These are phyloP conservation scores for Melanophora roralis DNA, from an alignment of 2,888 invertebrate species.

Conservation along the genomic window DNA sequence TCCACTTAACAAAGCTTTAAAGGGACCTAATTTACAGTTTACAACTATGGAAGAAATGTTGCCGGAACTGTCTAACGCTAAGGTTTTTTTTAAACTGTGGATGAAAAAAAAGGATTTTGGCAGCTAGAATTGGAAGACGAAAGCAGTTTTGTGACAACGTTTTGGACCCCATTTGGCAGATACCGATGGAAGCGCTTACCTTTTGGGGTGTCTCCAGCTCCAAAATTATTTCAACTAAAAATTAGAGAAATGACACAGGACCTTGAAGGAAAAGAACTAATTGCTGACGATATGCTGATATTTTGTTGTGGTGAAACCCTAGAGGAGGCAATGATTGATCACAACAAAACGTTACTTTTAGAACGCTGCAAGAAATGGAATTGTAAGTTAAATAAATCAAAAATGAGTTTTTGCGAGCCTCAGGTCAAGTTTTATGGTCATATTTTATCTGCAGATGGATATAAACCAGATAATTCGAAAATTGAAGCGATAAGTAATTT, in stretches of 20 bases:
- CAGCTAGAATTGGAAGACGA: conserved; percentile 1
- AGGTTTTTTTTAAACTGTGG: conserved; percentile 8
- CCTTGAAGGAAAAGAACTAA: not conserved
- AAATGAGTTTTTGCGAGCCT: not conserved
- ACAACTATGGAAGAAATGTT: not conserved
- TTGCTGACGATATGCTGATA: not conserved
- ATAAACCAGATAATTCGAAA: not conserved
- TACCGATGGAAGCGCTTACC: conserved; percentile 28
- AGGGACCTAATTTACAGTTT: not conserved
- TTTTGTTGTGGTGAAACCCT: not conserved
- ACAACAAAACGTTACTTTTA: not conserved
- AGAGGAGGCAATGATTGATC: conserved; percentile 1
- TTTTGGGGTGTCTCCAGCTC: conserved; percentile 11
- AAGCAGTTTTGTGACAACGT: not conserved
- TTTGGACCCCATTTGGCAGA: conserved; percentile 17
- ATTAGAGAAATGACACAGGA: not conserved
- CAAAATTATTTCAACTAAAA: conserved; percentile 14
- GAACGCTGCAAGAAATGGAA: not conserved
- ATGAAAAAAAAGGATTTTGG: conserved; percentile 9
- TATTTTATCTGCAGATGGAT: not conserved
- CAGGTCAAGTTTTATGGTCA: conserved; percentile 4
- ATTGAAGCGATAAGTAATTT: not conserved
- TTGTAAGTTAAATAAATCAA: not conserved
- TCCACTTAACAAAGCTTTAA: not conserved
- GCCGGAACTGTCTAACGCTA: not conserved